These are phyloP conservation scores for Thaumatotibia leucotreta DNA, from an alignment of 1,140 invertebrate species.

Conservation along the genomic window DNA sequence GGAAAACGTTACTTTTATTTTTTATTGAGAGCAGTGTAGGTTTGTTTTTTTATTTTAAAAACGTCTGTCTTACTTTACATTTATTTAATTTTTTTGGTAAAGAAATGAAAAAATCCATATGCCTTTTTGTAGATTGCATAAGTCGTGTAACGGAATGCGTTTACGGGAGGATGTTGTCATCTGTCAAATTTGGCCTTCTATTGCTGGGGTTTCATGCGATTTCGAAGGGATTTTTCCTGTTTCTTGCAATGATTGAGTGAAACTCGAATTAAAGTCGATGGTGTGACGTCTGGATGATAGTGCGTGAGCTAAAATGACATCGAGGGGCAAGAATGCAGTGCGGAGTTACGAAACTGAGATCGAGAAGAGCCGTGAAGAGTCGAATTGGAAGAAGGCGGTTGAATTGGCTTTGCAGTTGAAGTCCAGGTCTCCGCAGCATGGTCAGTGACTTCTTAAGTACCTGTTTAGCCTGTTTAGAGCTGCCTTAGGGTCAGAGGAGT, in stretches of 20 bases:
- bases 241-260: conserved; percentile 54
- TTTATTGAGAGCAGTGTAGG: too few relatives aligned
- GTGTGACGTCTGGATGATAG: conserved; percentile 47
- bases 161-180: conserved; percentile 40
- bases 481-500: not conserved
- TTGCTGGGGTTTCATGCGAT: conserved; percentile 35
- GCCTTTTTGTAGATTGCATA: not conserved
- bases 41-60: too few relatives aligned
- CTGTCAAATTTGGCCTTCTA: conserved; percentile 68
- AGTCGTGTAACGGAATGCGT: not conserved
- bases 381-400: conserved; percentile 93
- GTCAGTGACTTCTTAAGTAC: conserved; percentile 59
- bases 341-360: conserved; percentile 87
- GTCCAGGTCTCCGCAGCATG: conserved; percentile 84
- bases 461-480: not conserved
- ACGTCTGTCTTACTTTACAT: too few relatives aligned
- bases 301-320: conserved; percentile 65
- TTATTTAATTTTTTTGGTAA: not conserved
- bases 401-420: conserved; percentile 92
- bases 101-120: not conserved
- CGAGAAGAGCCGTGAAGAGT: conserved; percentile 91
- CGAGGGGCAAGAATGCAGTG: conserved; percentile 67
- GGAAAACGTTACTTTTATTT: too few relatives aligned
- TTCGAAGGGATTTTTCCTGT: conserved; percentile 41
- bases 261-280: conserved; percentile 52